Conservation (phyloP, 2,888 invertebrate genomes). For the Torymus texanus region DNA sequence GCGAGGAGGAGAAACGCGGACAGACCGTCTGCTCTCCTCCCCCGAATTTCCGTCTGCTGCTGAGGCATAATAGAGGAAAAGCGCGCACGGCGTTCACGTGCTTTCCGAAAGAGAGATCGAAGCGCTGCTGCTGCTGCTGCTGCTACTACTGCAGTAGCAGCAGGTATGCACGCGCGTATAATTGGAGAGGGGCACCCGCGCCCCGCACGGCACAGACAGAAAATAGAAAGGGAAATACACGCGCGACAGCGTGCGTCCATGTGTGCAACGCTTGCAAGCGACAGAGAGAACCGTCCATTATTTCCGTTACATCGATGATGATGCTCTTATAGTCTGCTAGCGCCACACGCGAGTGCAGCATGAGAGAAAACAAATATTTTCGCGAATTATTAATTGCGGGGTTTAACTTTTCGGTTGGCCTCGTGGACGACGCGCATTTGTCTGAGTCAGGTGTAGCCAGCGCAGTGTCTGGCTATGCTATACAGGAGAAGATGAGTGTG, state of each 20-base stretch:
- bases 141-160: not conserved
- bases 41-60: too few species aligned
- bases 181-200: constrained; percentile 17
- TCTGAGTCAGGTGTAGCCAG: too few species aligned
- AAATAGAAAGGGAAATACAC: constrained; percentile 35
- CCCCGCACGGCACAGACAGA: constrained; percentile 12
- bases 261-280: too few species aligned
- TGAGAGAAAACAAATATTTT: too few species aligned
- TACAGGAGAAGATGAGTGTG: too few species aligned
- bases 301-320: constrained; percentile 30
- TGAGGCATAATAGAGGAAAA: not conserved
- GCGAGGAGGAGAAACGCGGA: constrained; percentile 27
- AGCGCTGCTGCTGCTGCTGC: not conserved
- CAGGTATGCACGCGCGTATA: not conserved
- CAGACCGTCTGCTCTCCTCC: constrained; percentile 13
- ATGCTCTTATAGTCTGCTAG: not conserved
- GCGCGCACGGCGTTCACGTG: not conserved
- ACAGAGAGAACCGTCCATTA: not conserved
- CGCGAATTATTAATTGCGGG: too few species aligned
- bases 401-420: too few species aligned
- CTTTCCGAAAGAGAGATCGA: not conserved
- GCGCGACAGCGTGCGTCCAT: not conserved
- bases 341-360: too few species aligned
- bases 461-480: too few species aligned
- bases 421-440: too few species aligned